Percentiles rank a stretch among this genome's conserved stretches.
These are phyloP conservation scores for Nematopogon swammerdamellus DNA, from an alignment of 2,888 invertebrate genomes.

Conservation along the genomic window DNA sequence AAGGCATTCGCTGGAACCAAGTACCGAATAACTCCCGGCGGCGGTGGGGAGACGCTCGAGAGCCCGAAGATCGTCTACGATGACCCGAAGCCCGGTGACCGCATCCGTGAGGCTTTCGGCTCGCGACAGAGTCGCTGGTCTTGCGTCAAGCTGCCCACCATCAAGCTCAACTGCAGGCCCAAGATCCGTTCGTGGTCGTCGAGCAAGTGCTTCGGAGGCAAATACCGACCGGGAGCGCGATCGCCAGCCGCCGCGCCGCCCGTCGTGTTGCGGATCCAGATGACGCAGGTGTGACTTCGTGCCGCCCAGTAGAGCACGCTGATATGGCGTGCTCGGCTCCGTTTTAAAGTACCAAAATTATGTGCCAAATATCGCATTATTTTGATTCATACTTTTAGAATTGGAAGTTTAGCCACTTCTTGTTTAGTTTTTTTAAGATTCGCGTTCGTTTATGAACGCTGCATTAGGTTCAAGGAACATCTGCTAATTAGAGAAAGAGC, in stretches of 20 bases:
- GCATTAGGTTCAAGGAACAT: too few relatives aligned
- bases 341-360: too few relatives aligned
- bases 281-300: conserved; percentile 46
- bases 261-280: conserved; percentile 36
- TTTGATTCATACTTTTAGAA: too few relatives aligned
- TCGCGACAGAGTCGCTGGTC: conserved; percentile 24
- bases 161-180: not conserved
- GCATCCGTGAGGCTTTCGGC: conserved; percentile 44
- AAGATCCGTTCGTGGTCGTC: not conserved
- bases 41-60: conserved; percentile 25
- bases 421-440: too few relatives aligned
- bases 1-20: conserved; percentile 37
- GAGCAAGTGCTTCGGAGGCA: not conserved
- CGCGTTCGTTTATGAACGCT: too few relatives aligned
- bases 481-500: too few relatives aligned
- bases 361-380: too few relatives aligned
- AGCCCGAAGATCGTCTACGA: conserved; percentile 48
- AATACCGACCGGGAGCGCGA: not conserved
- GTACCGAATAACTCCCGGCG: conserved; percentile 34
- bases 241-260: conserved; percentile 27
- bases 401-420: too few relatives aligned
- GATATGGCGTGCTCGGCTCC: too few relatives aligned
- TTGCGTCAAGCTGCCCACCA: conserved; percentile 28
- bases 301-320: conserved; percentile 1
- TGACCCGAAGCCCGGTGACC: conserved; percentile 39